phyloP scores from a whole-genome alignment of 2,797 vertebrate genomes.

The Ptychadena robeensis region DNA sequence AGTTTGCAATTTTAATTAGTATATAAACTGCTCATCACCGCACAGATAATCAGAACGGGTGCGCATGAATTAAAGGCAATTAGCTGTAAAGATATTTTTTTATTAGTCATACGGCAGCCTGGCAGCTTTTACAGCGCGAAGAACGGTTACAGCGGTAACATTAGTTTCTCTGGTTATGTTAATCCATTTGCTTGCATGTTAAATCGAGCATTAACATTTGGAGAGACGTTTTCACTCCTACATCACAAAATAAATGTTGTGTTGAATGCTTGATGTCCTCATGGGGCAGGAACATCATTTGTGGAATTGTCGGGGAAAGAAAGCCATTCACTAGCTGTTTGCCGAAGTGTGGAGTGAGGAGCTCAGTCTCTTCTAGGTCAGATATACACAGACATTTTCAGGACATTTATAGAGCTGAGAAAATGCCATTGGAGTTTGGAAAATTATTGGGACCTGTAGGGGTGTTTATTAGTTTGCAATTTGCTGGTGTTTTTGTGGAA shows the following conservation, averaged over 20 bases:
- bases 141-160: slow-evolving; percentile 1
- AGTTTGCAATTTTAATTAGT: slow-evolving; percentile 23
- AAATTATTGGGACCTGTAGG: too few relatives aligned
- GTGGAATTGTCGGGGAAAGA: neutral
- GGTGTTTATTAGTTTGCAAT: too few relatives aligned
- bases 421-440: too few relatives aligned
- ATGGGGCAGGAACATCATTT: neutral
- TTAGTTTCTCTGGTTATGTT: slow-evolving; percentile 29
- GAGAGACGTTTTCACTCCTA: slow-evolving; percentile 12
- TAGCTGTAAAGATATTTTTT: slow-evolving; percentile 6
- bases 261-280: slow-evolving; percentile 36
- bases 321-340: slow-evolving; percentile 9
- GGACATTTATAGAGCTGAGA: too few relatives aligned
- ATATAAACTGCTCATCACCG: slow-evolving; percentile 4
- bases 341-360: neutral
- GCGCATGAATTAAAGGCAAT: slow-evolving; percentile 5
- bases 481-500: too few relatives aligned
- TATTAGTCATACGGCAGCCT: neutral
- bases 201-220: slow-evolving; percentile 36
- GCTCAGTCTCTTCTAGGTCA: too few relatives aligned
- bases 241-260: slow-evolving; percentile 38
- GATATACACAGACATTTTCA: too few relatives aligned
- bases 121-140: neutral
- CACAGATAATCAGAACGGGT: slow-evolving; percentile 25
- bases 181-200: slow-evolving; percentile 19